These are phyloP conservation scores for Bryconaethiops microstoma DNA, from an alignment of 2,797 vertebrate species.

Conservation along the genomic window DNA sequence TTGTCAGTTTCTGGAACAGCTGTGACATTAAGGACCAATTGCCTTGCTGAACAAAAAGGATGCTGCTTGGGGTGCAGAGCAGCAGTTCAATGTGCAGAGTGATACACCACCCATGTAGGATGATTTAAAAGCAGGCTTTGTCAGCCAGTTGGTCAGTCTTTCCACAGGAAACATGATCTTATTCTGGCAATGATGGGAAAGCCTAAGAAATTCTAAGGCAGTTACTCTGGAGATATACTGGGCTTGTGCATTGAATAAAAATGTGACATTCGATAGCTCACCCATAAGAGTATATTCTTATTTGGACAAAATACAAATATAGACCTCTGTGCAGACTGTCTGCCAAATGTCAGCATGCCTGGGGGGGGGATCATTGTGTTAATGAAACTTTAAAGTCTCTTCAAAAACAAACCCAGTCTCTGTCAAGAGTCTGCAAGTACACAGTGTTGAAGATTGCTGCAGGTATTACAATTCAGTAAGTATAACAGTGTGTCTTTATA, in stretches of 20 bases:
- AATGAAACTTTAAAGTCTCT: slow-evolving; percentile 66
- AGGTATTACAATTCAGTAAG: background rate
- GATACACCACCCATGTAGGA: slow-evolving; percentile 45
- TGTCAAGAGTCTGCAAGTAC: slow-evolving; percentile 74
- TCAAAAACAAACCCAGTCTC: slow-evolving; percentile 65
- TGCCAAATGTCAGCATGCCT: slow-evolving; percentile 62
- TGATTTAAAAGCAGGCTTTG: slow-evolving; percentile 63
- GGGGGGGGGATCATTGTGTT: slow-evolving; percentile 75
- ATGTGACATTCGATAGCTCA: slow-evolving; percentile 71
- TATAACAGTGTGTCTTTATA: background rate
- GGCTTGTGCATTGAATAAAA: slow-evolving; percentile 64
- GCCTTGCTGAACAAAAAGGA: slow-evolving; percentile 5
- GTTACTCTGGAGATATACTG: slow-evolving; percentile 66
- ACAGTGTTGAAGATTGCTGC: background rate
- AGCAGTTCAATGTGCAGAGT: slow-evolving; percentile 26
- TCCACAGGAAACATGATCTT: slow-evolving; percentile 65
- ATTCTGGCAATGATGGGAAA: slow-evolving; percentile 49
- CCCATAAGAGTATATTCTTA: slow-evolving; percentile 70
- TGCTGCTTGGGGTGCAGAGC: background rate
- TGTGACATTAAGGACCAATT: background rate
- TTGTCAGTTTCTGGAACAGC: background rate
- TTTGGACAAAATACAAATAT: slow-evolving; percentile 78
- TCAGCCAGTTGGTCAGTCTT: slow-evolving; percentile 62
- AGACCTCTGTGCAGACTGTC: slow-evolving; percentile 62
- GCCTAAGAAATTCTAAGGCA: slow-evolving; percentile 68